Percentiles rank a stretch among this genome's conserved stretches.
phyloP scores from a whole-genome alignment of 2,113 vertebrate species.

The Stercorarius parasiticus region DNA sequence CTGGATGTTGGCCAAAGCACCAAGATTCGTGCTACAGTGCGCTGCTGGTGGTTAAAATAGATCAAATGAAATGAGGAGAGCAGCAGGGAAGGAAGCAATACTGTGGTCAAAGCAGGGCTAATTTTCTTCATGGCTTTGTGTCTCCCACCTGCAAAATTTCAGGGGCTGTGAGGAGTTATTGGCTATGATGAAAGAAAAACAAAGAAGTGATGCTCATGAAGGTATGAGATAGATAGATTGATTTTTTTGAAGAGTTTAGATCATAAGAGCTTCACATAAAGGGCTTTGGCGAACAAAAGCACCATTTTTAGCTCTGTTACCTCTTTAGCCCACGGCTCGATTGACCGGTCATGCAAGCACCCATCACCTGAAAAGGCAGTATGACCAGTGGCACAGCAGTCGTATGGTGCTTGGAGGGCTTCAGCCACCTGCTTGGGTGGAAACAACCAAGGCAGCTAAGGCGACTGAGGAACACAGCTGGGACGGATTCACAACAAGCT shows the following conservation, averaged over 20 bases:
- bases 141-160: background rate
- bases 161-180: background rate
- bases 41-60: background rate
- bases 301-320: background rate
- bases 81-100: background rate
- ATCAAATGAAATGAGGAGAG: background rate
- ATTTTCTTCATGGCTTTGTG: background rate
- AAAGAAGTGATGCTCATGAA: background rate
- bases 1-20: background rate
- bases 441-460: rapidly evolving
- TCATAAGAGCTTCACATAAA: background rate
- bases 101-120: background rate
- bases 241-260: background rate
- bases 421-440: background rate
- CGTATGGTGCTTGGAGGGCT: rapidly evolving
- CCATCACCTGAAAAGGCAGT: background rate
- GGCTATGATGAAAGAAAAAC: background rate
- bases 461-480: background rate
- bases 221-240: background rate
- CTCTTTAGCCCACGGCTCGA: rapidly evolving
- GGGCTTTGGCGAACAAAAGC: background rate
- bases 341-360: background rate
- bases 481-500: background rate
- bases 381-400: background rate
- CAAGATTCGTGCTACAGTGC: background rate